phyloP scores from a whole-genome alignment of 2,113 vertebrate genomes.

The Bos taurus region ARS-UCD2.0 NC_037335.1:98846001-98846500 shows the following conservation, averaged over 20 bases:
- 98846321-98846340: not conserved
- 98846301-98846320: not conserved
- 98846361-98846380: not conserved
- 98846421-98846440: not conserved
- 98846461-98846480: not conserved
- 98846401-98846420: not conserved
- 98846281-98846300: not conserved
- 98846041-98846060: not conserved
- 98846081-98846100: not conserved
- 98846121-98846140: not conserved
- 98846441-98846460: not conserved
- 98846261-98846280: not conserved
- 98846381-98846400: not conserved
- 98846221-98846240: not conserved
- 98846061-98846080: not conserved
- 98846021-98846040: accelerated
- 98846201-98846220: not conserved
- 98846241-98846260: not conserved
- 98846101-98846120: not conserved
- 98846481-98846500: not conserved
- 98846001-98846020: not conserved
- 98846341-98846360: not conserved
- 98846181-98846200: not conserved
- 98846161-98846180: not conserved
- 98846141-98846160: not conserved